phyloP scores from a whole-genome alignment of 2,113 vertebrate genomes.

The Mohoua ochrocephala region DNA sequence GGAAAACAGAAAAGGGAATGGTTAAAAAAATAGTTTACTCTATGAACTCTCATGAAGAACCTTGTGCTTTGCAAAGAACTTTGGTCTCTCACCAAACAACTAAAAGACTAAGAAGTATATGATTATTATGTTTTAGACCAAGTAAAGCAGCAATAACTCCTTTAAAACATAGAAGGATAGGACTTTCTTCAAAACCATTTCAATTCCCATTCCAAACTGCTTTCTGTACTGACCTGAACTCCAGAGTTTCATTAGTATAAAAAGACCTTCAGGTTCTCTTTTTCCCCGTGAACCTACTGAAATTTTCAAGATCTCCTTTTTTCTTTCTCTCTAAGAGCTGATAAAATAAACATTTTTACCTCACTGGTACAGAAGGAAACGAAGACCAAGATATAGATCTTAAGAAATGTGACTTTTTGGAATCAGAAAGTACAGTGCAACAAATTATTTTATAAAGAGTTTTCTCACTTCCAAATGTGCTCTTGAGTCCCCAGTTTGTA shows the following conservation, averaged over 20 bases:
- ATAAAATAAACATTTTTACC: neutral
- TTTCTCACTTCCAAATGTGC: neutral
- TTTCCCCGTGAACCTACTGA: neutral
- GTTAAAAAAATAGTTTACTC: neutral
- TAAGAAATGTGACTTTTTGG: neutral
- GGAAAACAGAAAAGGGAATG: neutral
- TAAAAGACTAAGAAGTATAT: neutral
- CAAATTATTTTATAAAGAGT: neutral
- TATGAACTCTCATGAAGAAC: neutral
- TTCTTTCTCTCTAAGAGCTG: neutral
- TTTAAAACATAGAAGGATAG: neutral
- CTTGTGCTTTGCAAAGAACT: neutral
- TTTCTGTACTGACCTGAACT: neutral
- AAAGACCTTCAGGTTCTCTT: neutral
- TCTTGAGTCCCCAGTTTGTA: neutral
- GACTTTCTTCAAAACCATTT: neutral
- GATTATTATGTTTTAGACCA: neutral
- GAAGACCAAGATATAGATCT: neutral
- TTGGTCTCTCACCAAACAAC: neutral
- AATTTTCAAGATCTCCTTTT: neutral
- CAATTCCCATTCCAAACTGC: neutral
- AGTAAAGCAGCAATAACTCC: neutral
- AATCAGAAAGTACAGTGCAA: neutral
- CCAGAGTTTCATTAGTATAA: neutral
- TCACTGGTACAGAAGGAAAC: neutral